Percentiles rank a stretch among this genome's conserved stretches.
Conservation (phyloP, 2,888 invertebrate genomes). For the Apotomis turbidana region DNA sequence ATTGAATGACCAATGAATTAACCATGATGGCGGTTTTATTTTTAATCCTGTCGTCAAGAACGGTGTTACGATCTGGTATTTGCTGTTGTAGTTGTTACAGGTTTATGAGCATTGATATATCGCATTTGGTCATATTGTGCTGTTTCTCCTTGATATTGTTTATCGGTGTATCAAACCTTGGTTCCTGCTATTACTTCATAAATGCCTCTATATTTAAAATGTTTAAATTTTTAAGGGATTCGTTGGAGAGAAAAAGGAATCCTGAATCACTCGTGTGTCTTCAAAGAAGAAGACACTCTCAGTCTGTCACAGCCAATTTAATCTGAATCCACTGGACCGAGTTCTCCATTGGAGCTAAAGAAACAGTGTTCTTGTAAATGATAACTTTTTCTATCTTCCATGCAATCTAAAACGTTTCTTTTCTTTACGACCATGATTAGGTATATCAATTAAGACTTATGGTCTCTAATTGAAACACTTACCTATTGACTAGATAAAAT, state of each 20-base stretch:
- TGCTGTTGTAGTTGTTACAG: conserved; percentile 28
- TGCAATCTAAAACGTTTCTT: not conserved
- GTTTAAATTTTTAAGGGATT: no score
- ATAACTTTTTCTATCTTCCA: no score
- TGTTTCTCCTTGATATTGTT: not conserved
- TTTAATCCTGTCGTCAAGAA: conserved; percentile 46
- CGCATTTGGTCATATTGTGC: not conserved
- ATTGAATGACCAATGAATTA: conserved; percentile 81
- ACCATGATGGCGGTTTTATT: conserved; percentile 63
- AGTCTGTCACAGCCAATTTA: not conserved
- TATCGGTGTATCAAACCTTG: not conserved
- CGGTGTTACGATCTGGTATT: conserved; percentile 28
- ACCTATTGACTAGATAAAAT: conserved; percentile 15
- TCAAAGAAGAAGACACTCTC: no score
- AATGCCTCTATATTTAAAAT: no score
- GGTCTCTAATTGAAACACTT: conserved; percentile 24
- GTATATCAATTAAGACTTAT: conserved; percentile 16
- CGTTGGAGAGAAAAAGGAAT: no score
- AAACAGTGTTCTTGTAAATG: no score
- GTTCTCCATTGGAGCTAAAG: no score
- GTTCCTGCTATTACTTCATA: no score
- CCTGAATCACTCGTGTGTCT: no score
- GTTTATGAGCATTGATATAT: conserved; percentile 21
- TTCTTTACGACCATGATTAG: not conserved
- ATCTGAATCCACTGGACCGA: not conserved